These are phyloP conservation scores for Syrmaticus mikado DNA, from an alignment of 2,113 vertebrate species.

Conservation along the genomic window DNA sequence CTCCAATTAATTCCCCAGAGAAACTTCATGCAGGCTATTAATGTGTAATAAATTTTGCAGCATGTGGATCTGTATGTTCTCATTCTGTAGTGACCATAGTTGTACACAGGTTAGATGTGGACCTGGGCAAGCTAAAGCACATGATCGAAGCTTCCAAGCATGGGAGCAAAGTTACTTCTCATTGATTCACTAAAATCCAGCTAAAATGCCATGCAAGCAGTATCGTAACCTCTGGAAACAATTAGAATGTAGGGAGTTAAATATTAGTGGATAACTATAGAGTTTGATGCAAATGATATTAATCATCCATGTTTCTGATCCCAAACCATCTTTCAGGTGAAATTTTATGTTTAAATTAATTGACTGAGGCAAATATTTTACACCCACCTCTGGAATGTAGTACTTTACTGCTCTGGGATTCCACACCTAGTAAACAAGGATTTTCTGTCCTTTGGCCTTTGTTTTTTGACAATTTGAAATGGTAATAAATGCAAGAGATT, in stretches of 20 bases:
- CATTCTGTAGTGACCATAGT: not conserved
- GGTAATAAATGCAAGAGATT: not conserved
- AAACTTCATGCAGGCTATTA: not conserved
- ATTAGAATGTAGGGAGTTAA: not conserved
- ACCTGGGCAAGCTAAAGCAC: not conserved
- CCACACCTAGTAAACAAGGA: not conserved
- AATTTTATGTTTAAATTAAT: not conserved
- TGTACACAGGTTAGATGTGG: not conserved
- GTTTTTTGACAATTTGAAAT: not conserved
- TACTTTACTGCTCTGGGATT: not conserved
- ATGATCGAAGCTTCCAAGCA: not conserved
- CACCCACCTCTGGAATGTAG: not conserved
- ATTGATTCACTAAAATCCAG: not conserved
- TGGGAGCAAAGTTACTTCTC: not conserved
- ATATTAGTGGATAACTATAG: not conserved
- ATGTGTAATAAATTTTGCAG: not conserved
- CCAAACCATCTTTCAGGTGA: not conserved
- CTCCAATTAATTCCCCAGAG: not conserved
- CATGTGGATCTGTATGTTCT: not conserved
- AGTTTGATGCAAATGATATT: not conserved
- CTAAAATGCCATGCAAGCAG: not conserved
- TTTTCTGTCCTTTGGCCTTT: not conserved
- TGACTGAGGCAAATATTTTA: not conserved
- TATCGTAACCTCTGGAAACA: not conserved
- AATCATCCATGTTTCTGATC: not conserved